Conservation (phyloP, 2,888 invertebrate genomes). For the Ophonus ardosiacus region DNA sequence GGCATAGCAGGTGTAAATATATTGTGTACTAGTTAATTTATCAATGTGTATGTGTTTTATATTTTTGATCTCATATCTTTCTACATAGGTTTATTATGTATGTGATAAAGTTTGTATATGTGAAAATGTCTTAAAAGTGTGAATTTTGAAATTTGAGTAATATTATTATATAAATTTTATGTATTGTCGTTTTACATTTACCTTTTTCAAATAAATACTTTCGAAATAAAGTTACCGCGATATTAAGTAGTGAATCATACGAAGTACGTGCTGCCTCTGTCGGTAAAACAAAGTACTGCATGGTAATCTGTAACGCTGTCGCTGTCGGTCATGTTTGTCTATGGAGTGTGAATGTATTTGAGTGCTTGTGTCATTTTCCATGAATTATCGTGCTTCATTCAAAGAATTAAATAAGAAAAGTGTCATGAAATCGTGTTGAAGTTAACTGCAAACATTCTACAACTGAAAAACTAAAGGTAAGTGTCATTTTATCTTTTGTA, state of each 20-base stretch:
- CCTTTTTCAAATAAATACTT: conserved; percentile 20
- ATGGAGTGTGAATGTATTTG: conserved; percentile 53
- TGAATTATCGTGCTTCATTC: conserved; percentile 53
- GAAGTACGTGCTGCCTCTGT: conserved; percentile 11
- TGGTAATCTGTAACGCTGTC: conserved; percentile 2
- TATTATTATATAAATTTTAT: conserved; percentile 57
- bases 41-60: conserved; percentile 33
- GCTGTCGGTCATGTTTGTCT: conserved; percentile 49
- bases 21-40: conserved; percentile 50
- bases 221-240: neutral
- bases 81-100: conserved; percentile 49
- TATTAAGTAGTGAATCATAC: neutral
- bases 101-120: conserved; percentile 61
- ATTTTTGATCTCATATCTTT: conserved; percentile 61
- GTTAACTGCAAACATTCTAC: conserved; percentile 7
- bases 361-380: conserved; percentile 59
- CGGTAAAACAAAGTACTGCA: neutral
- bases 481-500: conserved; percentile 6
- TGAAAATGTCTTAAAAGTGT: conserved; percentile 62
- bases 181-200: neutral
- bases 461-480: conserved; percentile 28
- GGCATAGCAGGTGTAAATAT: conserved; percentile 51
- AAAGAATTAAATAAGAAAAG: conserved; percentile 36
- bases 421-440: conserved; percentile 45
- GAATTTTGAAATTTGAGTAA: conserved; percentile 55